Evolutionary conservation across 2,113 vertebrate genomes (phyloP), one percentile per base, ranked within the genome.

Genomic region (Symphodus melops): DNA sequence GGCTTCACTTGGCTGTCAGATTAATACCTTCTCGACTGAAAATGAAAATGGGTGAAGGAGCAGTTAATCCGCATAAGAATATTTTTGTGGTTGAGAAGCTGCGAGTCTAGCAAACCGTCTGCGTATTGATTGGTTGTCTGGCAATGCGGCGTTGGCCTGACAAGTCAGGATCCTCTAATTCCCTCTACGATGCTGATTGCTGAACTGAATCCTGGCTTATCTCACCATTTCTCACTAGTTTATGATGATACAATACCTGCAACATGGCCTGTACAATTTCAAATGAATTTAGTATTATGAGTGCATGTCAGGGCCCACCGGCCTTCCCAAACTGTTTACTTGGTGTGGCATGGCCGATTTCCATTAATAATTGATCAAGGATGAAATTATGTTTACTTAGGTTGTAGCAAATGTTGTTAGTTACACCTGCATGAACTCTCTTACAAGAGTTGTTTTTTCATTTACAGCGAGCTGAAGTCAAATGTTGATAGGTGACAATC

Each of bases 11-110:
- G 86, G 84, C 90, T 91, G 91, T 92, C 92, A 92, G 91, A 92
- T 93, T 94, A 94, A 92, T 91, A 92, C 92, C 88, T 89, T 90
- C 90, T 88, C 87, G 66, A 86, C 83, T 91, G 88, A 92, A 91
- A 92, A 94, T 90, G 90, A 91, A 92, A 94, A 92, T 89, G 86
- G 89, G 78, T 87, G 83, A 88, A 87, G 87, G 88, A 91, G 88
- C 89, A 89, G 87, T 85, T 93, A 93, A 93, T 94, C 92, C 90
- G 68, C 84, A 82, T 89, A 89, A 88, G 86, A 88, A 89, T 91
- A 82, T 83, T 72, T 77, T 36, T 70, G 79, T 86, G 90, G 91
- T 89, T 90, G 87, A 87, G 91, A 83, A 81, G 81, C 84, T 83
- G 86, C 51, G 77, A 87, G 84, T 86, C 84, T 85, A 57, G 77